Percentiles rank a stretch among this genome's conserved stretches.
These are phyloP conservation scores for Lepus europaeus DNA, from an alignment of 2,113 vertebrate species.

Conservation along the genomic window DNA sequence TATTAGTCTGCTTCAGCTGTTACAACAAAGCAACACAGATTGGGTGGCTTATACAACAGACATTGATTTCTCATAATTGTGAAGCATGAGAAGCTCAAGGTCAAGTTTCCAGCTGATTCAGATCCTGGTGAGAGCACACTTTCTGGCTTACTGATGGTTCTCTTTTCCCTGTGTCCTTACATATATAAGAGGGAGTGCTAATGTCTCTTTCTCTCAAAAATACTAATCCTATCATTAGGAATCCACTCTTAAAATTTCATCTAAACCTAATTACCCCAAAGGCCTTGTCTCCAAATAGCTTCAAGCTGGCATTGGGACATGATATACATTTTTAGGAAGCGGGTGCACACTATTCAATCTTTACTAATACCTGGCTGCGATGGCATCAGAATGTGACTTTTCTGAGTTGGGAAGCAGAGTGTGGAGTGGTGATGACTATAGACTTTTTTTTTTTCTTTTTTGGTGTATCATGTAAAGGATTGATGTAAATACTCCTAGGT, in stretches of 20 bases:
- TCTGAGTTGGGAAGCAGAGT: background rate
- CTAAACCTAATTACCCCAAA: background rate
- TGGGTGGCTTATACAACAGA: background rate
- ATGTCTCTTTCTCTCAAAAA: background rate
- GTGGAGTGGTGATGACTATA: background rate
- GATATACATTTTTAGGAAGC: background rate
- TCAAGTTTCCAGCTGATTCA: background rate
- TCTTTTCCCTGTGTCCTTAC: background rate
- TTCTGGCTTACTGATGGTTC: background rate
- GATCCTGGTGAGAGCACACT: background rate
- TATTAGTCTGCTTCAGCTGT: background rate
- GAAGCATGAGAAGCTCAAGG: background rate
- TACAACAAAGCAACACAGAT: background rate
- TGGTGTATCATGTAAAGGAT: background rate
- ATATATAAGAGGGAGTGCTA: background rate
- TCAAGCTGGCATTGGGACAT: background rate
- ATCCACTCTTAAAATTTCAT: background rate
- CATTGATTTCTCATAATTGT: background rate
- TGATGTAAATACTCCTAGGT: background rate
- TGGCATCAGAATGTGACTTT: background rate
- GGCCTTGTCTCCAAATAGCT: background rate
- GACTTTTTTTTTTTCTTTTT: background rate
- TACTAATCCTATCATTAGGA: background rate
- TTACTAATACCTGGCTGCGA: background rate
- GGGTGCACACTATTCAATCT: background rate